Conservation (phyloP, 2,888 invertebrate genomes). For the Tinea trinotella region DNA sequence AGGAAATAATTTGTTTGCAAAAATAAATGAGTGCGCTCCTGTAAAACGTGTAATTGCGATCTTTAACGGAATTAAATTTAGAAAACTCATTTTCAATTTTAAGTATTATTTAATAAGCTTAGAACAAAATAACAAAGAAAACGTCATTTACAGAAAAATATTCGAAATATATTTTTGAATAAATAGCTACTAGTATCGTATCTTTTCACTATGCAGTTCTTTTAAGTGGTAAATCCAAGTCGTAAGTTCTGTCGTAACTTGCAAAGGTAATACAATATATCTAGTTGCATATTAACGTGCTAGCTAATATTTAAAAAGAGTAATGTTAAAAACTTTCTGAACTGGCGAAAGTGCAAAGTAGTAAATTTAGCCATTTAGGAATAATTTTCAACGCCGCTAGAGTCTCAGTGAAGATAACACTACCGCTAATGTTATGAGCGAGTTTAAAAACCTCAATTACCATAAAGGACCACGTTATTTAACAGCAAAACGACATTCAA, state of each 20-base stretch:
- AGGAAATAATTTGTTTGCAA: conserved; percentile 51
- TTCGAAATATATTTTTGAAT: too few species aligned
- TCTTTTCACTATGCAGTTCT: too few species aligned
- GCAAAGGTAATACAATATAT: too few species aligned
- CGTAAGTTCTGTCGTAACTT: too few species aligned
- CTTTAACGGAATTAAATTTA: conserved; percentile 52
- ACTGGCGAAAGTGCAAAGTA: conserved; percentile 22
- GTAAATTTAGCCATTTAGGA: conserved; percentile 35
- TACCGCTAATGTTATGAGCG: conserved; percentile 18
- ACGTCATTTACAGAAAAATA: too few species aligned
- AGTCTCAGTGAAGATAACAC: conserved; percentile 7
- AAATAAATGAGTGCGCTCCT: conserved; percentile 61
- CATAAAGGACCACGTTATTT: conserved; percentile 68
- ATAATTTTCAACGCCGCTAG: conserved; percentile 24
- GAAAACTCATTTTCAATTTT: conserved; percentile 29
- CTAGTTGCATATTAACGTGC: too few species aligned
- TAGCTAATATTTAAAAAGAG: too few species aligned
- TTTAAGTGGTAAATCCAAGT: too few species aligned
- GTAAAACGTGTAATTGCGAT: conserved; percentile 58
- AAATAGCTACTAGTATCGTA: too few species aligned
- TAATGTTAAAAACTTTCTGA: too few species aligned
- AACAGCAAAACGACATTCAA: conserved; percentile 71
- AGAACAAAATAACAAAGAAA: too few species aligned
- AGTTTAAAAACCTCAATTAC: conserved; percentile 47
- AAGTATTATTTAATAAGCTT: not conserved